Evolutionary conservation across 2,888 invertebrate species (phyloP).

Genomic region (Drosophila atripex): DNA sequence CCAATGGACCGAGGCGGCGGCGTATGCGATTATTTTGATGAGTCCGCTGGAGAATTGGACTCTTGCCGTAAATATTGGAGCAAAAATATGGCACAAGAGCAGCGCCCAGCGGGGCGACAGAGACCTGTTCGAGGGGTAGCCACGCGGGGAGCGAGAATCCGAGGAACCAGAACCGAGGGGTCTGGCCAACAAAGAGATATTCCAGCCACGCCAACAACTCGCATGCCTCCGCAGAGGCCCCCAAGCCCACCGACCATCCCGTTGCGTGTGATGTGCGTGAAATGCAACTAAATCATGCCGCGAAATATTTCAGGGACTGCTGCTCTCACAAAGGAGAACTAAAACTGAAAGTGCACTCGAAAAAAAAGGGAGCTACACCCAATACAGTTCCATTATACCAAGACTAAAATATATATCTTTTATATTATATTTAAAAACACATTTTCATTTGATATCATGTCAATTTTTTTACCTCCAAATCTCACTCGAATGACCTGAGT

Average conservation of each 20-base stretch:
- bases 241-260: constrained; percentile 7
- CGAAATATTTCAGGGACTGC: constrained; percentile 77
- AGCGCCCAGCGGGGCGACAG: constrained; percentile 35
- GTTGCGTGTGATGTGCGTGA: constrained; percentile 75
- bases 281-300: constrained; percentile 78
- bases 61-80: constrained; percentile 66
- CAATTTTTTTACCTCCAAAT: not conserved
- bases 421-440: no score
- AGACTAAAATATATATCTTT: constrained; percentile 4
- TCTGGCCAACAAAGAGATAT: constrained; percentile 24
- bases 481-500: not conserved
- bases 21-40: constrained; percentile 65
- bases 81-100: constrained; percentile 59
- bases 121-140: not conserved
- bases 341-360: constrained; percentile 38
- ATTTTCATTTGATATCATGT: no score
- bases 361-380: constrained; percentile 37
- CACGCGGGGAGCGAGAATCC: constrained; percentile 1
- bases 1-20: constrained; percentile 34
- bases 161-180: constrained; percentile 27
- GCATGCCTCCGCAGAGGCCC: constrained; percentile 28
- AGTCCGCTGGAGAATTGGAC: constrained; percentile 53
- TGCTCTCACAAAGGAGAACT: constrained; percentile 45
- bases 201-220: constrained; percentile 55
- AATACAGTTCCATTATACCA: no score